Base-by-base conservation (phyloP, 1,140 invertebrate species). In the Drosophila paulistorum region DNA sequence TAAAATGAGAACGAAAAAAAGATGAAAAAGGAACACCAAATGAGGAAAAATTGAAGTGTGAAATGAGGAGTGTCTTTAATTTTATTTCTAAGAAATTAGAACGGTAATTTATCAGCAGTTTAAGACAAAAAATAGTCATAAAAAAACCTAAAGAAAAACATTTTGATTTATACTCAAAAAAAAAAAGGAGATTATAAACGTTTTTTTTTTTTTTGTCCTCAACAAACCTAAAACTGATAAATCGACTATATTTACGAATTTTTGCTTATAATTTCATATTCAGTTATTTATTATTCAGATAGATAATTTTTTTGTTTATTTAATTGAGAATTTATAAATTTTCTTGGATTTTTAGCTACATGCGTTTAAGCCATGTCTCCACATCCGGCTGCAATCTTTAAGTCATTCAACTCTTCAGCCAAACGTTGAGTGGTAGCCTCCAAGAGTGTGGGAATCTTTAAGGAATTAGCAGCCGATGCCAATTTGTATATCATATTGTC, bases 11-110 rank as follows among this genome's bases (percentile, higher is more conserved):
- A 23, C 1, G 10, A 20, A 51, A 51, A 51, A 3, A 51, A 51
- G 3, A n/a, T 23, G 20, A 48, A 65, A 2, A 33, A 42, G 68
- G 61, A 60, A 3, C 11, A 13, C 1, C 37, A 1, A 39, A 39
- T 11, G 37, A 39, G 37, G 3, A 37, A 41, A 62, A 42, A 62
- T 42, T 62, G 7, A 62, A 33, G 61, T 41, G 67, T 26, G 39
- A 59, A 57, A 55, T 20, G 13, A 51, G 45, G 45, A 51, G 45
- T 51, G 45, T 23, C 45, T 23, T 10, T 10, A 7, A 51, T 51
- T 51, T 51, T 51, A 60, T 61, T 37, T 57, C 33, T 67, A 39
- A 11, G 37, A 76, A 76, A 76, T 76, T 67, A 63, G 30, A 23
- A 51, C 45, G 45, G 45, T 51, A 51, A 51, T 51, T 51, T 51